Conservation (phyloP, 2,888 invertebrate genomes). For the Zygogramma bicolorata region DNA sequence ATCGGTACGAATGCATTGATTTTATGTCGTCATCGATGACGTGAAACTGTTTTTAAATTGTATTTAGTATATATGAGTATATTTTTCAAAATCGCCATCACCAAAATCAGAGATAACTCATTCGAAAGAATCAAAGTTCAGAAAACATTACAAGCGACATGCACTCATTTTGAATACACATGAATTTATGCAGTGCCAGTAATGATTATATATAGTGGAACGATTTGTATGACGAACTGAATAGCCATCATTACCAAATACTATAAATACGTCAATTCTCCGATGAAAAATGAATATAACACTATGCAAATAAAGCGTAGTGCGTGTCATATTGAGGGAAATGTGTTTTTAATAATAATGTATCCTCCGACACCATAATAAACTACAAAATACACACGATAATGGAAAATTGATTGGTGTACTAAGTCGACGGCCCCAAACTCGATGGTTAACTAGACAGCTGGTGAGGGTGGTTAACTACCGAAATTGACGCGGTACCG, state of each 20-base stretch:
- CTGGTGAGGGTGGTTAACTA: slow-evolving; percentile 43
- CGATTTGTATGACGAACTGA: slow-evolving; percentile 9
- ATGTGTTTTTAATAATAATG: slow-evolving; percentile 63
- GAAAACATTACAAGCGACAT: background rate
- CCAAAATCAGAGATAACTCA: background rate
- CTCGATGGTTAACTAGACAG: slow-evolving; percentile 45
- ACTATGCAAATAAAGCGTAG: slow-evolving; percentile 37
- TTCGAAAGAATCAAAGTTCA: background rate
- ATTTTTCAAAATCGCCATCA: too few species aligned
- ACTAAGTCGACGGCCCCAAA: slow-evolving; percentile 42
- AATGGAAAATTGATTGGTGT: slow-evolving; percentile 63
- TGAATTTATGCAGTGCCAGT: background rate
- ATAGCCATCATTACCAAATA: slow-evolving; percentile 19
- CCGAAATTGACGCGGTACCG: slow-evolving; percentile 34
- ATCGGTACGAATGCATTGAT: too few species aligned
- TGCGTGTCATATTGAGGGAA: slow-evolving; percentile 47
- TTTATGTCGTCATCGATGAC: too few species aligned
- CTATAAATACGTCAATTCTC: slow-evolving; percentile 18
- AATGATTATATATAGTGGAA: background rate
- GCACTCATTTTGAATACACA: background rate
- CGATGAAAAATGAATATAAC: slow-evolving; percentile 34
- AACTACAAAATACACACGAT: slow-evolving; percentile 49
- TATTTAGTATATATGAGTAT: too few species aligned
- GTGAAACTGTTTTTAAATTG: too few species aligned
- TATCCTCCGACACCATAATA: slow-evolving; percentile 57